phyloP scores from a whole-genome alignment of 2,888 invertebrate genomes.

The Mamestra brassicae region DNA sequence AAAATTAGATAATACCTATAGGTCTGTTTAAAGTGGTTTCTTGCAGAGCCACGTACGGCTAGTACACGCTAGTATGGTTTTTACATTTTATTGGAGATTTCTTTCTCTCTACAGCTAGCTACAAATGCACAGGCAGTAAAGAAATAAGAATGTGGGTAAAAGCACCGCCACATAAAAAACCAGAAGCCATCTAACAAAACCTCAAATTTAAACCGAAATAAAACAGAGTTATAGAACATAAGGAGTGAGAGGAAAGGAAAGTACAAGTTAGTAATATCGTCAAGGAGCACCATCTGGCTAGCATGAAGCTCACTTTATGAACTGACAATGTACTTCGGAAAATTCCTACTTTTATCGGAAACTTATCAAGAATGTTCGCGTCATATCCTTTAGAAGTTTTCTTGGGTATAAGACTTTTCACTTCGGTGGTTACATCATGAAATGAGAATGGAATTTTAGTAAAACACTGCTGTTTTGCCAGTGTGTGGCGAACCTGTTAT shows the following conservation, averaged over 20 bases:
- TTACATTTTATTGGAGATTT: too few species aligned
- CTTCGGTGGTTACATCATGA: conserved; percentile 35
- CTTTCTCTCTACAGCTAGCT: neutral
- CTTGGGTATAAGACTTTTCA: conserved; percentile 33
- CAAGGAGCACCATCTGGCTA: conserved; percentile 58
- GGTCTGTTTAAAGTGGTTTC: too few species aligned
- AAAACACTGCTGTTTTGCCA: neutral
- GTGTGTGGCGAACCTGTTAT: neutral
- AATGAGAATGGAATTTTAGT: neutral
- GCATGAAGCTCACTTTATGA: conserved; percentile 60
- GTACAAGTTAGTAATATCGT: conserved; percentile 55
- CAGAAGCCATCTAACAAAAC: neutral
- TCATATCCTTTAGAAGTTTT: conserved; percentile 50
- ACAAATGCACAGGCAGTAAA: neutral
- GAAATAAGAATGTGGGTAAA: neutral
- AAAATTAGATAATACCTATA: too few species aligned
- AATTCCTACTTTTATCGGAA: conserved; percentile 51
- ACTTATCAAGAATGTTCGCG: conserved; percentile 52
- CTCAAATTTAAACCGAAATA: conserved; percentile 26
- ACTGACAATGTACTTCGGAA: conserved; percentile 47
- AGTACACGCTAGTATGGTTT: too few species aligned
- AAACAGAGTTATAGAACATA: conserved; percentile 26
- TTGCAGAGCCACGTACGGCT: neutral
- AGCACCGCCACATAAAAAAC: neutral
- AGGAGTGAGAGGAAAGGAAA: conserved; percentile 6